Conservation (phyloP, 2,888 invertebrate species). For the Oegoconia quadripuncta region DNA sequence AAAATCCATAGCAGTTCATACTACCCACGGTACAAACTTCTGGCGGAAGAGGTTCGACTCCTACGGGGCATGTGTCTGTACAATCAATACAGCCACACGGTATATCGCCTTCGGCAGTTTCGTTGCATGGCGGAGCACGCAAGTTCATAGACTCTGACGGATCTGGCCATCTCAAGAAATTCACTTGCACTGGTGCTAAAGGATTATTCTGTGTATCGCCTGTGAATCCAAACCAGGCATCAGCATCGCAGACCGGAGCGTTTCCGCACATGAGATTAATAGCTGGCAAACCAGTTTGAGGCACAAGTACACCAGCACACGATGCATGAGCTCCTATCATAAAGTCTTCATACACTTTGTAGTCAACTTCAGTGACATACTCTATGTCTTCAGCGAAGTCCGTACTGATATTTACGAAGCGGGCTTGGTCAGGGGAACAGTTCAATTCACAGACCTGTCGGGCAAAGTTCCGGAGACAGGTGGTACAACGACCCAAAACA, state of each 20-base stretch:
- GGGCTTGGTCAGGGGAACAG: slow-evolving; percentile 86
- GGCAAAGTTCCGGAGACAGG: slow-evolving; percentile 88
- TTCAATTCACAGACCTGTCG: slow-evolving; percentile 89
- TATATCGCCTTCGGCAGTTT: slow-evolving; percentile 73
- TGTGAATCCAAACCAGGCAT: slow-evolving; percentile 82
- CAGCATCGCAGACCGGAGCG: slow-evolving; percentile 81
- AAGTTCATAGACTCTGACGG: slow-evolving; percentile 62
- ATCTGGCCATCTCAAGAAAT: slow-evolving; percentile 68
- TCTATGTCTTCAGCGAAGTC: slow-evolving; percentile 25
- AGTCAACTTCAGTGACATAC: slow-evolving; percentile 72
- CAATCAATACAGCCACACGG: slow-evolving; percentile 91
- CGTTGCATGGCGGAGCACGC: slow-evolving; percentile 76
- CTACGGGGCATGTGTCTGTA: slow-evolving; percentile 78
- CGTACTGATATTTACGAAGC: slow-evolving; percentile 38
- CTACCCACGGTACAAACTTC: slow-evolving; percentile 78
- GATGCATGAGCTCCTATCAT: slow-evolving; percentile 85
- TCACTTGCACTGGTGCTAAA: slow-evolving; percentile 82
- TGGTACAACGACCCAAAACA: slow-evolving; percentile 88
- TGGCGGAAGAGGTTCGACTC: slow-evolving; percentile 54
- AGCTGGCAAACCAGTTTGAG: slow-evolving; percentile 85
- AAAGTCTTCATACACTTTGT: slow-evolving; percentile 78
- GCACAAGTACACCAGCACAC: slow-evolving; percentile 87
- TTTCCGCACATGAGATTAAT: slow-evolving; percentile 89
- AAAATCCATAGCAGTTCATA: slow-evolving; percentile 82
- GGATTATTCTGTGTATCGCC: slow-evolving; percentile 75